Base-by-base conservation (phyloP, 1,140 invertebrate species). In the Xylocopa sonorina region DNA sequence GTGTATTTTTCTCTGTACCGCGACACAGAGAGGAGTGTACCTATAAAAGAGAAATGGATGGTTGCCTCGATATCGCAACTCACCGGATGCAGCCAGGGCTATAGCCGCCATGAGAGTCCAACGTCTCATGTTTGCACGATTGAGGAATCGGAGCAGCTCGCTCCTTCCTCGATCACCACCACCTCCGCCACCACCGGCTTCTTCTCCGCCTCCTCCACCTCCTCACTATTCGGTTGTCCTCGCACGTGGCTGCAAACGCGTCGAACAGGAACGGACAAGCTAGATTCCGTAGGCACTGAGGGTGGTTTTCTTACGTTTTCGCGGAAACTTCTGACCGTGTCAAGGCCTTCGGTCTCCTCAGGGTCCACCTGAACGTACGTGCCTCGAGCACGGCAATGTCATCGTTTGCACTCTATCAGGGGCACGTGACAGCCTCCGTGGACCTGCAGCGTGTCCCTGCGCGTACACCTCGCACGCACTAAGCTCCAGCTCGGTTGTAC, bases 51-150 rank as follows among this genome's bases (percentile, higher is more conserved):
- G 27, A 38, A 34, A 60, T 38, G 24, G 10, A 62, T 62, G 32
- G 34, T 62, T 62, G n/a, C 1, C n/a, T 21, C 16, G 12, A 12
- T 24, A 9, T 60, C 3, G 27, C 53, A 82, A 92, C 92, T 93
- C 83, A 93, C 92, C 92, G 80, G 91, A 90, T 84, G 90, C 89
- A 90, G 91, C 91, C 87, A 92, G 91, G 91, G 91, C 92, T 90
- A 92, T 92, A 77, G 91, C 92, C 90, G 92, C 92, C 88, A 93
- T 90, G 81, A 93, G 88, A 77, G 90, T 90, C 92, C 92, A 93
- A 82, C 89, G 88, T 91, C 84, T 92, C 92, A 92, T 93, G 88
- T 92, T 93, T 88, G 82, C 80, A 66, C 81, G 73, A 60, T 62
- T 69, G 64, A 75, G 80, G 78, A 85, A 79, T 57, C 82, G 53